Evolutionary conservation across 2,797 vertebrate genomes (phyloP), one percentile per base, ranked within the genome.

Genomic region (Denticeps clupeoides): DNA sequence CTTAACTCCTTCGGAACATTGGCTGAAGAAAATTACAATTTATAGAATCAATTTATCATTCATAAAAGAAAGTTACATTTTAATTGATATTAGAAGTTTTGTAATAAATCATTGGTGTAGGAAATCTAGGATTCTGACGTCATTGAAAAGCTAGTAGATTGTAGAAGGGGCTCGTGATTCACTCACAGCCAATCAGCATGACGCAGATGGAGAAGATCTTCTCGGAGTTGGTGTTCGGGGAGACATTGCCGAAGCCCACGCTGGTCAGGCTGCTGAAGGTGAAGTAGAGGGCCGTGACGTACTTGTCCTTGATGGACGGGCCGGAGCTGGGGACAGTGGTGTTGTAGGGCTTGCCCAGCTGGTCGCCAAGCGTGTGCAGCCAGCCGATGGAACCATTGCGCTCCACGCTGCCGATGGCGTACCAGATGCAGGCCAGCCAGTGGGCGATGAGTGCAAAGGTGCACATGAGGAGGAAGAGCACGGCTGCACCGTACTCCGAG

Each of bases 161-260:
- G n/a, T n/a, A n/a, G n/a, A n/a, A n/a, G n/a, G n/a, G n/a, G n/a
- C n/a, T n/a, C n/a, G n/a, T n/a, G n/a, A n/a, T 9, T 7, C 31
- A 90, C 93, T 93, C 72, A 97, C 92, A 96, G 70, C 92, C 92
- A 1, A 97, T 95, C 44, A 97, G 85, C 93, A 96, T 96, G 79
- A 97, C 93, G 3, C 93, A 97, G 83, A 97, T 97, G 79, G 91
- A 96, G 81, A 97, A 97, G 78, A 97, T 91, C 86, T 95, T 97
- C 79, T 97, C 91, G 0, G 89, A 90, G 82, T 94, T 97, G 75
- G 93, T 97, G 83, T 97, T 97, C 15, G 93, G 93, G 0, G 93
- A 97, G 3, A 97, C 93, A 1, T 96, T 95, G 42, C 93, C 93
- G 1, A 97, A 97, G 21, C 93, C 93, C 6, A 97, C 93, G 9